A percentile compares a stretch with the other conserved stretches of the same genome.
These are phyloP conservation scores for human (Homo sapiens) DNA, from an alignment of 2,113 vertebrate genomes.

Conservation along the genomic window GRCh38 chr18:48183001-48183500, in stretches of 20 bases:
- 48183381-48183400: not conserved
- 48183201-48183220: not conserved
- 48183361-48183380: no score
- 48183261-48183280: not conserved
- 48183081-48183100: not conserved
- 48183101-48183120: not conserved
- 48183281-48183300: not conserved
- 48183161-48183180: not conserved
- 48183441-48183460: not conserved
- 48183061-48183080: not conserved
- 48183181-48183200: not conserved
- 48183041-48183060: not conserved
- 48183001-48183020: not conserved
- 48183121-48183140: not conserved
- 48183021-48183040: not conserved
- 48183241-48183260: not conserved
- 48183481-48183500: not conserved
- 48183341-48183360: not conserved
- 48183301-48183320: not conserved
- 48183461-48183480: not conserved
- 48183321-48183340: not conserved
- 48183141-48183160: not conserved
- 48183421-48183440: not conserved
- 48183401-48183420: not conserved
- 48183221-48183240: not conserved